These are phyloP conservation scores for Rhabdomys pumilio DNA, from an alignment of 2,797 vertebrate species.

Conservation along the genomic window DNA sequence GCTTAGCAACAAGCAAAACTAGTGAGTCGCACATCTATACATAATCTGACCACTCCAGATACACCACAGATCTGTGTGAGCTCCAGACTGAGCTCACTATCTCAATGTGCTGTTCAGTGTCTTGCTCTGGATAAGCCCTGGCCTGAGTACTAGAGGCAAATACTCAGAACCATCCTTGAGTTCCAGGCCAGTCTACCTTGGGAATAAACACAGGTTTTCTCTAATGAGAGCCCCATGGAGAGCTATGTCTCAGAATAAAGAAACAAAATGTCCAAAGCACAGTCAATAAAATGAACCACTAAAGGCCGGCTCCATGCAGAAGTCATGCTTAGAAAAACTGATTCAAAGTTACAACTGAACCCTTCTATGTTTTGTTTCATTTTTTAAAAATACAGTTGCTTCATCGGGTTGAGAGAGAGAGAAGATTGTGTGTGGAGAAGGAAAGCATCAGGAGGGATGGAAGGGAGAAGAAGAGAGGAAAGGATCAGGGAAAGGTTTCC, in stretches of 20 bases:
- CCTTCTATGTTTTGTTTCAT: constrained; percentile 7
- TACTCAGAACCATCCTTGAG: neutral
- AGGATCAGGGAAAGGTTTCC: too few relatives aligned
- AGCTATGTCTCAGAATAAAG: neutral
- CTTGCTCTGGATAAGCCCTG: neutral
- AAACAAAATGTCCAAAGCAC: neutral
- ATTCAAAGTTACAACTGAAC: neutral
- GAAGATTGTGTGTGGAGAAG: neutral
- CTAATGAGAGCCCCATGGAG: too few relatives aligned
- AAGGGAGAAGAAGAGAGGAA: neutral
- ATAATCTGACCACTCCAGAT: neutral
- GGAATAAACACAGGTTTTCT: neutral
- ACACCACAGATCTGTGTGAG: neutral
- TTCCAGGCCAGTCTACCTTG: too few relatives aligned
- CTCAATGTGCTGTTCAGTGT: neutral
- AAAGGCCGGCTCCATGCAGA: neutral
- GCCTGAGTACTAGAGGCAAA: neutral
- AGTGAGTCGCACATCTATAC: neutral
- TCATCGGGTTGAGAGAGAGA: neutral
- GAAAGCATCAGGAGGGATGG: neutral
- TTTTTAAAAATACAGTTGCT: neutral
- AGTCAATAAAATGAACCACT: neutral
- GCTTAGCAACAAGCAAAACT: neutral
- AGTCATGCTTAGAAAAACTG: neutral
- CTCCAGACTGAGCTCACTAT: neutral